Evolutionary conservation across 2,797 vertebrate species (phyloP).

Genomic region (Hyperoplus lanceolatus): DNA sequence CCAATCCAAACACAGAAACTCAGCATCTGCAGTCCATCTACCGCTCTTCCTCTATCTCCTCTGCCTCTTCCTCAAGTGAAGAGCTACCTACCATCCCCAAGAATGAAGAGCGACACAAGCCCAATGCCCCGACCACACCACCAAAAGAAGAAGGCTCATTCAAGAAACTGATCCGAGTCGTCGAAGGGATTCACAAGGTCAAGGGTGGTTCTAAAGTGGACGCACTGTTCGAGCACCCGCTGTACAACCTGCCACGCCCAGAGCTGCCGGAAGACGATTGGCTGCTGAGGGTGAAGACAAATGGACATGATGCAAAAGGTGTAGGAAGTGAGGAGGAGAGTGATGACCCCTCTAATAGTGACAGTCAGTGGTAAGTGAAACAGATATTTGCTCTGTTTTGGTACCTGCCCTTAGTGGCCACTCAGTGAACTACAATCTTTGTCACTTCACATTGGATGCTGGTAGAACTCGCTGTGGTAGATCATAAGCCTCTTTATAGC

Average conservation of each 20-base stretch:
- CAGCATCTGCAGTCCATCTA: conserved; percentile 34
- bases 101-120: conserved; percentile 21
- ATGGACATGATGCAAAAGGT: conserved; percentile 62
- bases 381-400: not conserved
- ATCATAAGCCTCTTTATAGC: too few species aligned
- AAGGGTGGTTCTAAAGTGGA: conserved; percentile 77
- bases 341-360: conserved; percentile 21
- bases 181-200: conserved; percentile 21
- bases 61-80: conserved; percentile 47
- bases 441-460: too few species aligned
- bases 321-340: conserved; percentile 37
- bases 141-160: conserved; percentile 8
- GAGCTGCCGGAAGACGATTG: conserved; percentile 84
- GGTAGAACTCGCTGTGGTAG: too few species aligned
- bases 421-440: too few species aligned
- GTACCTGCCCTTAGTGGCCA: too few species aligned
- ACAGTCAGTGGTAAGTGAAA: conserved; percentile 72
- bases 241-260: conserved; percentile 84
- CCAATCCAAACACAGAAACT: conserved; percentile 38
- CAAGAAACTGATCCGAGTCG: conserved; percentile 21
- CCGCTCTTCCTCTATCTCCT: conserved; percentile 58
- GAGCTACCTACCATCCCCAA: conserved; percentile 30
- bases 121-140: not conserved
- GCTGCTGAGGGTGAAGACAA: conserved; percentile 83
- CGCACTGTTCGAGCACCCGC: conserved; percentile 85